A percentile compares a stretch with the other conserved stretches of the same genome.
These are phyloP conservation scores for Pogona vitticeps DNA, from an alignment of 2,113 vertebrate genomes.

Conservation along the genomic window DNA sequence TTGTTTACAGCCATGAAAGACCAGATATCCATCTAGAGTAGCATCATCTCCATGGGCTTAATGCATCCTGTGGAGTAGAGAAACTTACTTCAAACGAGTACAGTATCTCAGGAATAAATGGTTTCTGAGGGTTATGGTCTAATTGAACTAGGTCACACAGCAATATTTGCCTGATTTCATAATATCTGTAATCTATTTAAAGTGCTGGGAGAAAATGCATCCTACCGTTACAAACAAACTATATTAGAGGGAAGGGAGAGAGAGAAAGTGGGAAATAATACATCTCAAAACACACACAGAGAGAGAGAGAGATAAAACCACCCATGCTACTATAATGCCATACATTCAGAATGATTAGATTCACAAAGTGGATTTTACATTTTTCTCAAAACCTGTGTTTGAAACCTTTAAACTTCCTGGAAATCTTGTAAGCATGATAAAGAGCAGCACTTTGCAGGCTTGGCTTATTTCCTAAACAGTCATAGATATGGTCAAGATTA, in stretches of 20 bases:
- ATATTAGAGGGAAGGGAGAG: neutral
- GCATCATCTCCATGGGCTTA: neutral
- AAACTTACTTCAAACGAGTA: neutral
- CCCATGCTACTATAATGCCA: neutral
- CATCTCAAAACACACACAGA: no score
- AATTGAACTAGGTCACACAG: rapidly evolving
- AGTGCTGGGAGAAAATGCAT: neutral
- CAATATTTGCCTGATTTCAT: rapidly evolving
- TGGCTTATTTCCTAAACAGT: neutral
- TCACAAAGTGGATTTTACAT: neutral
- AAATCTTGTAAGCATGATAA: rapidly evolving
- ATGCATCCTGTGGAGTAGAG: neutral
- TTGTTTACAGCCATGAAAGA: neutral
- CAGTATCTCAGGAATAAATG: neutral
- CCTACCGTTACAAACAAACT: no score
- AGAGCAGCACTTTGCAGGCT: neutral
- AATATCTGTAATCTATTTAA: constrained; percentile 16
- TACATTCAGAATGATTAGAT: neutral
- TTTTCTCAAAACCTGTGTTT: constrained; percentile 8
- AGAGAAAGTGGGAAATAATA: neutral
- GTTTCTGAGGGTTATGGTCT: rapidly evolving
- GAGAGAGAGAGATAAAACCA: no score
- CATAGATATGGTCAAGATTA: neutral
- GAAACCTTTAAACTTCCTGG: constrained; percentile 9
- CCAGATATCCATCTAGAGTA: neutral